Percentiles rank a stretch among this genome's conserved stretches.
Evolutionary conservation across 2,888 invertebrate genomes (phyloP).

Genomic region (Thelaira solivaga): DNA sequence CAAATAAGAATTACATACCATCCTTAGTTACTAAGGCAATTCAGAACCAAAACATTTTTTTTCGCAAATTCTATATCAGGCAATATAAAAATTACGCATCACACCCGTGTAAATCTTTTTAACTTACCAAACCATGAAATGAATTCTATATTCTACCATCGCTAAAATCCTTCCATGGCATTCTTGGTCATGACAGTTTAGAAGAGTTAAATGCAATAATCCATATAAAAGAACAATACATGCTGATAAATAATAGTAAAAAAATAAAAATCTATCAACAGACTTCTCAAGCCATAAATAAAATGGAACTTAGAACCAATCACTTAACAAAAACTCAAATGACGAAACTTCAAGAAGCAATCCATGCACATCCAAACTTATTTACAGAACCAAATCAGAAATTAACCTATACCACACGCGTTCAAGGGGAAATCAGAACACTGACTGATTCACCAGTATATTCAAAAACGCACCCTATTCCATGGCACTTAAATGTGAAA

Average conservation of each 20-base stretch:
- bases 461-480: background rate
- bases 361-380: background rate
- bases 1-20: constrained; percentile 14
- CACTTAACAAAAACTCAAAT: no score
- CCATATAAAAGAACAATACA: constrained; percentile 5
- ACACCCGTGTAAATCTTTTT: background rate
- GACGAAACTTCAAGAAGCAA: no score
- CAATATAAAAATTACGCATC: constrained; percentile 16
- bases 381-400: constrained; percentile 3
- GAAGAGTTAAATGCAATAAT: constrained; percentile 9
- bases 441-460: background rate
- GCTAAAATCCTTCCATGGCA: background rate
- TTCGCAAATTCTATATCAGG: constrained; percentile 8
- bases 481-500: no score
- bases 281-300: constrained; percentile 4
- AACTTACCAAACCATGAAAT: constrained; percentile 5
- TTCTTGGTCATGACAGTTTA: constrained; percentile 8
- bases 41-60: no score
- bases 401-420: background rate
- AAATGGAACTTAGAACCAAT: constrained; percentile 17
- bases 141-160: constrained; percentile 8
- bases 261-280: no score
- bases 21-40: background rate
- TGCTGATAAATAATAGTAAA: constrained; percentile 3
- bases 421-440: constrained; percentile 6